A percentile compares a stretch with the other conserved stretches of the same genome.
Evolutionary conservation across 2,888 invertebrate genomes (phyloP).

Genomic region (Trachelus iudaicus): DNA sequence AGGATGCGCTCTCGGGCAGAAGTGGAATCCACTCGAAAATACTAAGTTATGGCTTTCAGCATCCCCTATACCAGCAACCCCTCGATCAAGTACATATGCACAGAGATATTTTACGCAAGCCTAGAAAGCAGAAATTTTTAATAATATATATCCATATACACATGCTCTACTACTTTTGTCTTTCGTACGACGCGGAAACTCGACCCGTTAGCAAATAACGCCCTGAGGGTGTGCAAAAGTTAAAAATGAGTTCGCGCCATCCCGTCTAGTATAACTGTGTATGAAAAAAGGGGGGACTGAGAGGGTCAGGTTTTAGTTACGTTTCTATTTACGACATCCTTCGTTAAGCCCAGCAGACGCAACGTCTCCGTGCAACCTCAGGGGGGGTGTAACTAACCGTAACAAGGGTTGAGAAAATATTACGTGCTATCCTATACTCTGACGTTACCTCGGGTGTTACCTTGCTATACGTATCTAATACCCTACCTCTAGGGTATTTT

Average conservation of each 20-base stretch:
- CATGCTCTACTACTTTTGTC: no score
- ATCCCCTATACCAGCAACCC: neutral
- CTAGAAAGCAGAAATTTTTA: neutral
- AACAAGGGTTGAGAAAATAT: neutral
- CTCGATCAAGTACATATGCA: neutral
- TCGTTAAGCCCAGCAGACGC: constrained; percentile 32
- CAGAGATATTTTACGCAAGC: neutral
- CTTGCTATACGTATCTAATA: neutral
- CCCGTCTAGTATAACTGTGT: neutral
- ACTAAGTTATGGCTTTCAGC: neutral
- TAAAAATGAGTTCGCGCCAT: neutral
- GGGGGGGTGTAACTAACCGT: neutral
- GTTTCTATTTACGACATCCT: constrained; percentile 43
- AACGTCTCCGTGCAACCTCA: neutral
- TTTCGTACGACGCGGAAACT: neutral
- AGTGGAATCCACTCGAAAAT: neutral
- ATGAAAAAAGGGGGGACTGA: constrained; percentile 28
- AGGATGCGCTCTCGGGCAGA: neutral
- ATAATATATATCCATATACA: neutral
- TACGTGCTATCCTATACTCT: neutral
- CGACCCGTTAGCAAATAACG: neutral
- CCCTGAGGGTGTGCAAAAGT: neutral
- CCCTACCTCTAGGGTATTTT: neutral
- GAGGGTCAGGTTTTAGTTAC: constrained; percentile 36
- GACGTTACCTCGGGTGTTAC: neutral